Conservation (phyloP, 2,113 vertebrate species). For the Phoxinus phoxinus region DNA sequence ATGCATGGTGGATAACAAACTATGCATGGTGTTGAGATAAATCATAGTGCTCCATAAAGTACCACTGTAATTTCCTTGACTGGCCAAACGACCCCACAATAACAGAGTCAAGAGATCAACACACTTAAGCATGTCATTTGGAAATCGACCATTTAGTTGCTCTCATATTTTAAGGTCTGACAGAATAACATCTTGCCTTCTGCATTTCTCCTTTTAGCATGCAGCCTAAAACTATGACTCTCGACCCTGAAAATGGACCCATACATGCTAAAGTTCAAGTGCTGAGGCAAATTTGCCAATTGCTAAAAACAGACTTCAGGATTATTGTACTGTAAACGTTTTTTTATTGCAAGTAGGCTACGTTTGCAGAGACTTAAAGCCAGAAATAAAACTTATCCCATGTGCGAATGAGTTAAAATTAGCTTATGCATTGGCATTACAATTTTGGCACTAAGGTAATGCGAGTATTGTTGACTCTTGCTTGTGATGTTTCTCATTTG, state of each 20-base stretch:
- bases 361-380: background rate
- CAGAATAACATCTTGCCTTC: background rate
- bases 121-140: constrained; percentile 2
- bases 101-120: constrained; percentile 4
- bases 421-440: background rate
- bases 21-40: constrained; percentile 11
- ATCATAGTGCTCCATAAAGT: background rate
- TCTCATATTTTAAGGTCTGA: background rate
- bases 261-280: background rate
- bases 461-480: background rate
- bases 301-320: background rate
- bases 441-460: background rate
- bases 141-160: constrained; percentile 1
- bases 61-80: background rate
- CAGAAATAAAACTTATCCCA: background rate
- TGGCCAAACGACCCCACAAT: background rate
- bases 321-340: background rate
- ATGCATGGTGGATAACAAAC: too few species aligned
- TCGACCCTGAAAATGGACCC: background rate
- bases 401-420: background rate
- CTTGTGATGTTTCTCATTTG: background rate
- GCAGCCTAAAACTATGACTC: background rate
- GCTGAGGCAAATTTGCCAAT: background rate
- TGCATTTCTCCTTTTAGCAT: background rate
- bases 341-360: background rate